These are phyloP conservation scores for Hormaphis cornu DNA, from an alignment of 1,140 invertebrate genomes.

Conservation along the genomic window DNA sequence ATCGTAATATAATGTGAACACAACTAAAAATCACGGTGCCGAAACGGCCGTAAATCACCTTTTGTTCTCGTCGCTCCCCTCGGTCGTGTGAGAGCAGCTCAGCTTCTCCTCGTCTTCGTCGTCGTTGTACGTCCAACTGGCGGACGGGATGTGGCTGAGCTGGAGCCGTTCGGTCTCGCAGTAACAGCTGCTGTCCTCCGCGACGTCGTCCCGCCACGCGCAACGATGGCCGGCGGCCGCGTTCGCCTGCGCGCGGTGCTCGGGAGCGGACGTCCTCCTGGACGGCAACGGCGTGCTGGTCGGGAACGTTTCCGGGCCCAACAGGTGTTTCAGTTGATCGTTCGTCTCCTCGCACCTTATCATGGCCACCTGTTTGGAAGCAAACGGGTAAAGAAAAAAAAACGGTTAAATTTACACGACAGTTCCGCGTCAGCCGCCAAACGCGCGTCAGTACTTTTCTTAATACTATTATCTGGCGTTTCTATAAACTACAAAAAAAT, in stretches of 20 bases:
- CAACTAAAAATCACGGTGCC: too few relatives aligned
- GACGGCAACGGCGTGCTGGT: slow-evolving; percentile 34
- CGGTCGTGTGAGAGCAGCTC: slow-evolving; percentile 43
- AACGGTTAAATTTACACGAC: neutral
- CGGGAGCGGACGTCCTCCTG: slow-evolving; percentile 34
- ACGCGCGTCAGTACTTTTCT: too few relatives aligned
- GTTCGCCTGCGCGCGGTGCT: neutral
- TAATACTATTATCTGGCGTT: too few relatives aligned
- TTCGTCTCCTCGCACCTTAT: slow-evolving; percentile 49
- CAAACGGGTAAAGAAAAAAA: too few relatives aligned
- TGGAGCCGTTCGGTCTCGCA: slow-evolving; percentile 35
- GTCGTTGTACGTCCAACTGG: slow-evolving; percentile 36
- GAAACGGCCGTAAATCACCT: too few relatives aligned
- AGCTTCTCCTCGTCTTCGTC: slow-evolving; percentile 41
- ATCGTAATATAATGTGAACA: too few relatives aligned
- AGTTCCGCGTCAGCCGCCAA: too few relatives aligned
- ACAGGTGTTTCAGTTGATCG: slow-evolving; percentile 45
- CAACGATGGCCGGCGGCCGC: neutral
- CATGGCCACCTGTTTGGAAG: slow-evolving; percentile 45
- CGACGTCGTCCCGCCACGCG: neutral
- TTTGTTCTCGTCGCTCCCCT: slow-evolving; percentile 47
- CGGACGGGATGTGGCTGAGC: slow-evolving; percentile 26
- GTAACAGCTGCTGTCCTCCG: slow-evolving; percentile 39
- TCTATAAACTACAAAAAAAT: too few relatives aligned
- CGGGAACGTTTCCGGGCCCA: slow-evolving; percentile 36